phyloP scores from a whole-genome alignment of 92 coral and sea anemone species.

The Phenganax stokvisi region DNA sequence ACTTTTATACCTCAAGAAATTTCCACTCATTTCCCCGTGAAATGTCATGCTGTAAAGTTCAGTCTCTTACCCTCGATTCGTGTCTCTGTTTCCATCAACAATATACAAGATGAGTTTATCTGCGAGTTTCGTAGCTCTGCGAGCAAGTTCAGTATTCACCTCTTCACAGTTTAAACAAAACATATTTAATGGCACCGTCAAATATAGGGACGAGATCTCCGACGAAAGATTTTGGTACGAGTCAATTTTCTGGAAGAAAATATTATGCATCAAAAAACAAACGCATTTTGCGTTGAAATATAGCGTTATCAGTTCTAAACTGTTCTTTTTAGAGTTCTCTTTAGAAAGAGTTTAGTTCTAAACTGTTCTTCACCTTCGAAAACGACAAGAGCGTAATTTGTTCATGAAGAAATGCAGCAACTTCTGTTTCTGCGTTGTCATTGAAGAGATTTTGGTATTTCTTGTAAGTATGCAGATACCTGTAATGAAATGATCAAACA shows the following conservation, averaged over 20 bases:
- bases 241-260: slow-evolving; percentile 66
- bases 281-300: not conserved
- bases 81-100: slow-evolving; percentile 86
- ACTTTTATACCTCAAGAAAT: no score
- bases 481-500: slow-evolving; percentile 1
- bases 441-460: slow-evolving; percentile 88
- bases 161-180: slow-evolving; percentile 78
- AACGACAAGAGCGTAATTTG: slow-evolving; percentile 81
- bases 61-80: slow-evolving; percentile 68
- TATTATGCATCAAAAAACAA: no score
- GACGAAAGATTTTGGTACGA: slow-evolving; percentile 73
- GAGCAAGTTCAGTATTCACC: slow-evolving; percentile 81
- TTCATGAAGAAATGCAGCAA: slow-evolving; percentile 78
- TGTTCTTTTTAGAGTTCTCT: not conserved
- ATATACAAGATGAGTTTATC: slow-evolving; percentile 69
- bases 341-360: not conserved
- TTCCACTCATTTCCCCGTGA: not conserved
- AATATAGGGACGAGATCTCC: slow-evolving; percentile 81
- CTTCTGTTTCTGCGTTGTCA: slow-evolving; percentile 95
- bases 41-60: not conserved
- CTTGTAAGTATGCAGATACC: slow-evolving; percentile 87
- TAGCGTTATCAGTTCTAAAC: not conserved
- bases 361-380: slow-evolving; percentile 47
- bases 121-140: slow-evolving; percentile 74
- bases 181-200: slow-evolving; percentile 94